phyloP scores from a whole-genome alignment of 2,888 invertebrate genomes.

The Taphrorychus bicolor region DNA sequence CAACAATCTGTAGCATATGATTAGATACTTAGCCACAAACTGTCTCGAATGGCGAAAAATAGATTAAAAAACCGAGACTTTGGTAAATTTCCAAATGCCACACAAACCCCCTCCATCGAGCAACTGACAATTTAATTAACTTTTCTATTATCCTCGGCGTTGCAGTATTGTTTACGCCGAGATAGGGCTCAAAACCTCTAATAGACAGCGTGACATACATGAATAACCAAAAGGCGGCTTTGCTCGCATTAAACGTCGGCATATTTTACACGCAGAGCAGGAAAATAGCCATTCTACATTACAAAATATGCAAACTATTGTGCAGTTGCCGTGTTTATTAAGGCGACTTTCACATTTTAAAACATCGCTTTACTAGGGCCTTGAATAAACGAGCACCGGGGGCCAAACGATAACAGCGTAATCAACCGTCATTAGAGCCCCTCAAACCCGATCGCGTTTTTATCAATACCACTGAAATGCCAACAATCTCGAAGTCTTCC shows the following conservation, averaged over 20 bases:
- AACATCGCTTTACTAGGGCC: neutral
- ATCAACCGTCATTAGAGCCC: neutral
- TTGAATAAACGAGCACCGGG: neutral
- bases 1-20: too few species aligned
- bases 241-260: neutral
- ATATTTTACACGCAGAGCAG: neutral
- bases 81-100: too few species aligned
- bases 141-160: neutral
- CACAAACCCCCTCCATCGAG: neutral
- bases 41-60: too few species aligned
- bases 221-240: neutral
- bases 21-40: too few species aligned
- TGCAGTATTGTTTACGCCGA: neutral
- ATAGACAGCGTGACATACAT: neutral
- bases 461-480: neutral
- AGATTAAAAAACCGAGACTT: too few species aligned
- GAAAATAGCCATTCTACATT: neutral
- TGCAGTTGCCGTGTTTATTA: neutral
- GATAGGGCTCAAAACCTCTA: neutral
- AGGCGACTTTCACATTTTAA: too few species aligned
- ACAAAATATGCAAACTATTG: neutral
- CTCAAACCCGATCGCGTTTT: neutral
- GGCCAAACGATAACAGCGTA: neutral
- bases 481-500: neutral
- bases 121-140: too few species aligned